A percentile compares a stretch with the other conserved stretches of the same genome.
Evolutionary conservation across 1,140 invertebrate genomes (phyloP).

Genomic region (Harlomillsia oculata): DNA sequence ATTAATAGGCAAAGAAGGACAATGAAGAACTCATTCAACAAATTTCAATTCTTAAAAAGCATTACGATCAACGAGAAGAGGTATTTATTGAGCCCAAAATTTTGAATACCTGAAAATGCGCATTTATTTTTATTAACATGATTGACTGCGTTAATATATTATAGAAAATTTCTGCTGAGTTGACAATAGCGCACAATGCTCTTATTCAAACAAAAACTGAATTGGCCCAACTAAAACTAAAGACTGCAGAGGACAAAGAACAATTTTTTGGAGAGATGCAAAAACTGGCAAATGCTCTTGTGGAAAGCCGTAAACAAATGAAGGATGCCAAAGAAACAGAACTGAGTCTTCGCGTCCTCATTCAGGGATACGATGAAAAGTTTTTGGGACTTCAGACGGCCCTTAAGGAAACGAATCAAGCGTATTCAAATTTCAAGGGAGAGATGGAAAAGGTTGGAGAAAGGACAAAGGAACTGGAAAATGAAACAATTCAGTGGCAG

Average conservation of each 20-base stretch:
- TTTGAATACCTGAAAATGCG: background rate
- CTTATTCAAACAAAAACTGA: slow-evolving; percentile 17
- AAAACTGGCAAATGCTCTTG: slow-evolving; percentile 22
- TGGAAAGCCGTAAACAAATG: slow-evolving; percentile 25
- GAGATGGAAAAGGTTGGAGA: slow-evolving; percentile 30
- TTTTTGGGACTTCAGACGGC: slow-evolving; percentile 25
- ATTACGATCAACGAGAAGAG: slow-evolving; percentile 29
- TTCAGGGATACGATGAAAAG: slow-evolving; percentile 33
- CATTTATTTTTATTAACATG: background rate
- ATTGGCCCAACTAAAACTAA: slow-evolving; percentile 20
- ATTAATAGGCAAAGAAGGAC: slow-evolving; percentile 25
- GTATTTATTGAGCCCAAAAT: slow-evolving; percentile 5
- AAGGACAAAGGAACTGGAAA: slow-evolving; percentile 28
- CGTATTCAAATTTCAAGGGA: slow-evolving; percentile 25
- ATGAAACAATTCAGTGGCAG: slow-evolving; percentile 31
- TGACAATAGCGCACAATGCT: slow-evolving; percentile 6
- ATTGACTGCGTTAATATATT: too few relatives aligned
- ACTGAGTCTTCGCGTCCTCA: slow-evolving; percentile 15
- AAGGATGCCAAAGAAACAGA: slow-evolving; percentile 32
- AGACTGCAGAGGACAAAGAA: slow-evolving; percentile 29
- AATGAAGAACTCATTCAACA: slow-evolving; percentile 27
- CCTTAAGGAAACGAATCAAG: slow-evolving; percentile 24
- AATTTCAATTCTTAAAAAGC: slow-evolving; percentile 17
- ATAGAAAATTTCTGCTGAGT: slow-evolving; percentile 1
- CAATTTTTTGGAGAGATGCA: slow-evolving; percentile 28